phyloP scores from a whole-genome alignment of 1,140 invertebrate genomes.

The Colletes latitarsis region DNA sequence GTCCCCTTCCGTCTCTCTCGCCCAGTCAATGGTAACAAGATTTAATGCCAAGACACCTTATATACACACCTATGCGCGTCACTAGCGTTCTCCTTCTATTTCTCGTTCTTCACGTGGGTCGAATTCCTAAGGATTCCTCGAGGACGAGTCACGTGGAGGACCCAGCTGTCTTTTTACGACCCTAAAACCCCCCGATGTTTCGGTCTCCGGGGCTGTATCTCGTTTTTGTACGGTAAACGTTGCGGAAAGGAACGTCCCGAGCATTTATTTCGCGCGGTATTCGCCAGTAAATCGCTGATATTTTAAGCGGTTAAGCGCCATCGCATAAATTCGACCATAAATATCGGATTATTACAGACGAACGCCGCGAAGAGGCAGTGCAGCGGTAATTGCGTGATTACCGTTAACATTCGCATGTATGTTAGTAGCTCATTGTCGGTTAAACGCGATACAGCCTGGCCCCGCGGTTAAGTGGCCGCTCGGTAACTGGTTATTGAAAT shows the following conservation, averaged over 20 bases:
- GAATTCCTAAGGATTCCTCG: constrained; percentile 16
- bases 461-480: background rate
- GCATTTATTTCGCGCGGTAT: constrained; percentile 27
- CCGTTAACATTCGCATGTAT: constrained; percentile 38
- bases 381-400: constrained; percentile 35
- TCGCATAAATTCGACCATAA: constrained; percentile 23
- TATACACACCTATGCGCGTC: background rate
- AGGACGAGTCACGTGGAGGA: constrained; percentile 12
- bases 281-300: constrained; percentile 17
- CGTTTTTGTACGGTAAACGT: background rate
- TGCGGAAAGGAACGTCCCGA: background rate
- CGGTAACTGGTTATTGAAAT: background rate
- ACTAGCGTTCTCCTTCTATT: too few relatives aligned
- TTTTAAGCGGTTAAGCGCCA: constrained; percentile 26
- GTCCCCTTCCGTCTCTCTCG: background rate
- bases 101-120: background rate
- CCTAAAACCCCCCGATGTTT: constrained; percentile 13
- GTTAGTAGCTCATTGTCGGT: constrained; percentile 30
- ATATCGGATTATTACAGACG: constrained; percentile 38
- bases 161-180: constrained; percentile 30
- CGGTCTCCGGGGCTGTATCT: background rate
- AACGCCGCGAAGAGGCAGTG: background rate
- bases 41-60: constrained; percentile 45
- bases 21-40: constrained; percentile 33
- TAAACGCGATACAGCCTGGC: background rate